Evolutionary conservation across 2,888 invertebrate genomes (phyloP).

Genomic region (Andrena bicolor): DNA sequence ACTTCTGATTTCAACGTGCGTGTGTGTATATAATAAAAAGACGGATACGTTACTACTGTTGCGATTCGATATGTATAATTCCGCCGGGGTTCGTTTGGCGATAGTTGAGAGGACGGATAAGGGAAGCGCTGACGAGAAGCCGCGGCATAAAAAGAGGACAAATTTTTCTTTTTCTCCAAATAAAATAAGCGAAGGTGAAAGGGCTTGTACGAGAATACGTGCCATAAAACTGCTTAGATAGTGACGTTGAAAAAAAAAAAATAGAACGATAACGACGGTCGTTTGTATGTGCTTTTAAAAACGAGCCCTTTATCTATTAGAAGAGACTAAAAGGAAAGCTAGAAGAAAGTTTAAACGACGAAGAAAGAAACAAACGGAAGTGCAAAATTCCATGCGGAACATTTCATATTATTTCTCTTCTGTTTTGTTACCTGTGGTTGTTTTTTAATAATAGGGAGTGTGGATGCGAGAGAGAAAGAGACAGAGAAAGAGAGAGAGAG

Average conservation of each 20-base stretch:
- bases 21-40: constrained; percentile 27
- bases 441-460: constrained; percentile 65
- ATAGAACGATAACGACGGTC: constrained; percentile 64
- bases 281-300: constrained; percentile 67
- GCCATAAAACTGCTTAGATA: constrained; percentile 77
- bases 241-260: constrained; percentile 66
- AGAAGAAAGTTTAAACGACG: constrained; percentile 53
- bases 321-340: constrained; percentile 54
- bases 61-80: constrained; percentile 45
- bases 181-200: constrained; percentile 16
- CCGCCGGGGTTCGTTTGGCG: constrained; percentile 44
- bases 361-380: constrained; percentile 55
- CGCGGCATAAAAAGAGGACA: not conserved
- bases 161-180: constrained; percentile 34
- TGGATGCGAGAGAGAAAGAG: not conserved
- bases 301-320: constrained; percentile 66
- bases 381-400: constrained; percentile 76
- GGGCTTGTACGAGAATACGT: constrained; percentile 75
- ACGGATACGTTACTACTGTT: constrained; percentile 45
- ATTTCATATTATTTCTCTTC: constrained; percentile 74
- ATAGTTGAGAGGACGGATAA: not conserved
- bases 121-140: constrained; percentile 15
- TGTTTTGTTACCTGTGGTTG: constrained; percentile 75
- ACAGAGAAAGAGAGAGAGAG: constrained; percentile 10
- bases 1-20: constrained; percentile 46